Evolutionary conservation across 2,888 invertebrate genomes (phyloP).

Genomic region (Hydriomena furcata): DNA sequence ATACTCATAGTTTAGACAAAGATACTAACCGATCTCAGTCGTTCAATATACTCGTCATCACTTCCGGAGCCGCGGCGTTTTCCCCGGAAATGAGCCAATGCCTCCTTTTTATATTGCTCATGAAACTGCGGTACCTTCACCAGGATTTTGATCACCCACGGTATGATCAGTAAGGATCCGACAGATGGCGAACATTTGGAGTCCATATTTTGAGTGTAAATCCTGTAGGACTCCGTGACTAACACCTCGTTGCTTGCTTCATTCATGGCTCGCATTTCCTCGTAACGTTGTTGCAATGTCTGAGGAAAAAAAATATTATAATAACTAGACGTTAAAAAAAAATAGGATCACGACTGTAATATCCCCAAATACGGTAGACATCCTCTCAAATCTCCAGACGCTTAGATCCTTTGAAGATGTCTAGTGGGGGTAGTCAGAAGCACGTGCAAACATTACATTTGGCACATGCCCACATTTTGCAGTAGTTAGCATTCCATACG

Average conservation of each 20-base stretch:
- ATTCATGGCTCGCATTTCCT: constrained; percentile 14
- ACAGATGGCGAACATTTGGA: constrained; percentile 36
- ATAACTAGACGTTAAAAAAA: no score
- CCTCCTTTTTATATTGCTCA: constrained; percentile 17
- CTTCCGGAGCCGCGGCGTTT: constrained; percentile 33
- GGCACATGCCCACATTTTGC: no score
- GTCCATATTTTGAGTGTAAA: constrained; percentile 84
- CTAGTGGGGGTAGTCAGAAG: no score
- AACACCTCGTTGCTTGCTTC: constrained; percentile 19
- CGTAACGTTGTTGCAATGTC: constrained; percentile 18
- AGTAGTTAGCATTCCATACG: no score
- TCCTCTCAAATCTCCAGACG: no score
- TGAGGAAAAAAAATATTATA: constrained; percentile 5
- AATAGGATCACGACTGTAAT: no score
- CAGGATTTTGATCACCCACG: constrained; percentile 38
- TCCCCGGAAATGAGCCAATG: constrained; percentile 30
- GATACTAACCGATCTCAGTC: constrained; percentile 31
- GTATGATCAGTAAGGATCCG: constrained; percentile 35
- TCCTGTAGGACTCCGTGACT: constrained; percentile 52
- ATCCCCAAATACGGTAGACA: no score
- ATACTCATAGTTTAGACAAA: no score
- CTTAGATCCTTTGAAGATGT: no score
- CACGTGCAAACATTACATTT: no score
- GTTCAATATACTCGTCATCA: constrained; percentile 29
- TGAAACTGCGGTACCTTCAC: constrained; percentile 36